Conservation (phyloP, 2,888 invertebrate genomes). For the Allolobophora icterica region DNA sequence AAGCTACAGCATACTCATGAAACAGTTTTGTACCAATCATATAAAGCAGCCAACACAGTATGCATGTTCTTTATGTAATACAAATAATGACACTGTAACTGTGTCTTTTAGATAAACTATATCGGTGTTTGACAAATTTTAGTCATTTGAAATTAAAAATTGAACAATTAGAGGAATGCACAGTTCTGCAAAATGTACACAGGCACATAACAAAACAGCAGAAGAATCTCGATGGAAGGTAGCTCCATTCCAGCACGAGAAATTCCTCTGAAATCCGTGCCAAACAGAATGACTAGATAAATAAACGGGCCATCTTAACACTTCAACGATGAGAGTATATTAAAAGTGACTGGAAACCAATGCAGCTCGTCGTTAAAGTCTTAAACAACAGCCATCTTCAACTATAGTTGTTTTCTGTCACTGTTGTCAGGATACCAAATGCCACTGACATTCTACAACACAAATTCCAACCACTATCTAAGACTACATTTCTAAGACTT, state of each 20-base stretch:
- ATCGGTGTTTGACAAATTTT: background rate
- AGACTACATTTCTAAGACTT: background rate
- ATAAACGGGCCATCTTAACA: background rate
- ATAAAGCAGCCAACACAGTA: background rate
- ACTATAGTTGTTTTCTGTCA: background rate
- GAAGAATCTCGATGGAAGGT: background rate
- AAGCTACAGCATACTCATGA: no score
- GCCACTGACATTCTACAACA: background rate
- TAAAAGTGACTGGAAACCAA: no score
- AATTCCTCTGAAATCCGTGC: background rate
- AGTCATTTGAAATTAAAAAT: background rate
- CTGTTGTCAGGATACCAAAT: background rate
- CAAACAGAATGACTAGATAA: background rate
- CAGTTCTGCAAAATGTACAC: background rate
- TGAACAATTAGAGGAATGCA: background rate
- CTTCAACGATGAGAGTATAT: no score
- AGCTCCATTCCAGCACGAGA: background rate
- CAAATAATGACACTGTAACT: background rate
- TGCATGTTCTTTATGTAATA: background rate
- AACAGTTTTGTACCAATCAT: background rate
- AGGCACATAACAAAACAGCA: no score
- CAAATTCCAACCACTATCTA: background rate
- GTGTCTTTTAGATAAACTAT: background rate
- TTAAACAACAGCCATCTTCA: background rate
- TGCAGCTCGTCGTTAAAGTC: no score